phyloP scores from a whole-genome alignment of 2,113 vertebrate species.

The Daphoenositta chrysoptera region DNA sequence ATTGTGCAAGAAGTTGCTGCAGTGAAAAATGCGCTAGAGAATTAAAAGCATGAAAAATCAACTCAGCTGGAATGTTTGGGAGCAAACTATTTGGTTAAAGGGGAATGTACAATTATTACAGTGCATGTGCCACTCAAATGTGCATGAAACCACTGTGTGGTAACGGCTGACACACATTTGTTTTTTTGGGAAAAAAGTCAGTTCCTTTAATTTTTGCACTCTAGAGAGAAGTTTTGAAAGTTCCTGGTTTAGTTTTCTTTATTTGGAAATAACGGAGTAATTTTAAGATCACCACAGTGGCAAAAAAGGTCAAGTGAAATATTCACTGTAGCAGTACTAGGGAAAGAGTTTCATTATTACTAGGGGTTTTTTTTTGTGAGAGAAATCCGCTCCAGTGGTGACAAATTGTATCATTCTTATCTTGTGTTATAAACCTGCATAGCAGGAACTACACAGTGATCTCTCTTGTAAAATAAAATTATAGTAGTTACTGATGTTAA shows the following conservation, averaged over 20 bases:
- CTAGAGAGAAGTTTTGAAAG: not conserved
- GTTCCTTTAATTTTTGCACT: not conserved
- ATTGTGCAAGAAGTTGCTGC: not conserved
- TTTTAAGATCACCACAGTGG: not conserved
- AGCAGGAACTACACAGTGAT: not conserved
- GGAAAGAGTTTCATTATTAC: not conserved
- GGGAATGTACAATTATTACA: not conserved
- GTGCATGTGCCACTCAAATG: not conserved
- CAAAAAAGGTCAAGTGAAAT: not conserved
- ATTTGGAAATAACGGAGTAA: not conserved
- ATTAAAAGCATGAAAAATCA: not conserved
- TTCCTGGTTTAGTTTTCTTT: not conserved
- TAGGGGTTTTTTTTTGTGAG: not conserved
- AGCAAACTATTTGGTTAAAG: not conserved
- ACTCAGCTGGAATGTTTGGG: not conserved
- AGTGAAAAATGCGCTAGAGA: not conserved
- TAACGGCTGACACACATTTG: not conserved
- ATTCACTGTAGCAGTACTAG: not conserved
- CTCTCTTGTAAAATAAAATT: not conserved
- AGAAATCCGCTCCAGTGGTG: not conserved
- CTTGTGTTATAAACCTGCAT: not conserved
- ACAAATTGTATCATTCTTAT: not conserved
- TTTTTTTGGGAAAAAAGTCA: not conserved
- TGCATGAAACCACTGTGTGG: not conserved
- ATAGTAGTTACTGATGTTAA: not conserved